Percentiles rank a stretch among this genome's conserved stretches.
Evolutionary conservation across 2,888 invertebrate species (phyloP).

Genomic region (Biston stratarius): DNA sequence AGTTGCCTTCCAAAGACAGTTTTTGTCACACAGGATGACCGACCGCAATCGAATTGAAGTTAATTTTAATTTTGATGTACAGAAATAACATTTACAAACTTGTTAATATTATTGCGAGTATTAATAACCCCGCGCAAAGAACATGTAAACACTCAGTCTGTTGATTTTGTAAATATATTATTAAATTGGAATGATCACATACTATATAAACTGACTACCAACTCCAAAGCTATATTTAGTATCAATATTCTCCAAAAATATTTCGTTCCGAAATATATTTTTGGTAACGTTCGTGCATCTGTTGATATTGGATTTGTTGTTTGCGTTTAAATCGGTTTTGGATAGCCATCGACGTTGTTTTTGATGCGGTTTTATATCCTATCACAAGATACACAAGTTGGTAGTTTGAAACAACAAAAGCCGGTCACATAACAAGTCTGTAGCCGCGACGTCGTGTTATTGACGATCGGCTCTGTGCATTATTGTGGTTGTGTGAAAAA

Average conservation of each 20-base stretch:
- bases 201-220: too few species aligned
- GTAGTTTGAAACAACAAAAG: constrained; percentile 32
- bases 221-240: too few species aligned
- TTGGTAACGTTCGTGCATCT: not conserved
- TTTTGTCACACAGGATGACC: too few species aligned
- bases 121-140: too few species aligned
- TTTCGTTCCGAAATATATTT: not conserved
- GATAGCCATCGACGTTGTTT: constrained; percentile 3
- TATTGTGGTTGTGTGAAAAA: constrained; percentile 51
- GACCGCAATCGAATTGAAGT: too few species aligned
- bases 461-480: constrained; percentile 47
- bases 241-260: not conserved
- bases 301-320: constrained; percentile 1
- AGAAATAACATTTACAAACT: too few species aligned
- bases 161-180: too few species aligned
- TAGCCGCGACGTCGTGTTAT: constrained; percentile 44
- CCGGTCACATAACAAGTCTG: constrained; percentile 44
- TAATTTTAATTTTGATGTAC: too few species aligned
- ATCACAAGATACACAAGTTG: not conserved
- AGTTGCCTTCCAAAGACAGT: too few species aligned
- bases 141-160: too few species aligned
- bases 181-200: too few species aligned
- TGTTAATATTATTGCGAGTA: too few species aligned
- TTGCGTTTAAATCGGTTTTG: not conserved
- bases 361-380: constrained; percentile 3